A percentile compares a stretch with the other conserved stretches of the same genome.
These are phyloP conservation scores for Prionace glauca DNA, from an alignment of 2,797 vertebrate species.

Conservation along the genomic window DNA sequence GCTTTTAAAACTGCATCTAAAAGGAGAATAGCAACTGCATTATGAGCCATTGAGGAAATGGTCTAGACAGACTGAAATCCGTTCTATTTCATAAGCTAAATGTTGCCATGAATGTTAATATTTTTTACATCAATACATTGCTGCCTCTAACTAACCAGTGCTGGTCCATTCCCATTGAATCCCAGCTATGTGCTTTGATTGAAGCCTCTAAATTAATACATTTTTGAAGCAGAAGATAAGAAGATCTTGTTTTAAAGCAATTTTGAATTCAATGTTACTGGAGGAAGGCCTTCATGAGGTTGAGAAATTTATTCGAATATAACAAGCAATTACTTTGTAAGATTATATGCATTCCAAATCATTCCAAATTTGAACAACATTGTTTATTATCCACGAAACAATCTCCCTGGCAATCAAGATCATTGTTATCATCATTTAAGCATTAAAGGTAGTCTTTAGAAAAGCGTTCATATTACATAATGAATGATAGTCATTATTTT, in stretches of 20 bases:
- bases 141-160: not conserved
- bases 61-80: not conserved
- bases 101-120: not conserved
- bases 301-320: not conserved
- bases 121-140: not conserved
- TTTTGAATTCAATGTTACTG: not conserved
- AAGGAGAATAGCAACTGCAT: not conserved
- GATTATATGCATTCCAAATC: not conserved
- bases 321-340: not conserved
- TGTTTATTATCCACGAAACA: not conserved
- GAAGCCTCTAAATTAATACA: not conserved
- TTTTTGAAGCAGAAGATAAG: not conserved
- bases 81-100: not conserved
- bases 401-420: not conserved
- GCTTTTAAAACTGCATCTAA: not conserved
- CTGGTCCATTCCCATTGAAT: not conserved
- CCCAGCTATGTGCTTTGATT: not conserved
- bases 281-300: not conserved
- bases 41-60: not conserved
- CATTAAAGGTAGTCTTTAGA: not conserved
- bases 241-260: no score
- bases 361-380: not conserved
- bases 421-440: not conserved
- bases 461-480: not conserved
- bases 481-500: not conserved